These are phyloP conservation scores for Pandion haliaetus DNA, from an alignment of 2,113 vertebrate genomes.

Conservation along the genomic window DNA sequence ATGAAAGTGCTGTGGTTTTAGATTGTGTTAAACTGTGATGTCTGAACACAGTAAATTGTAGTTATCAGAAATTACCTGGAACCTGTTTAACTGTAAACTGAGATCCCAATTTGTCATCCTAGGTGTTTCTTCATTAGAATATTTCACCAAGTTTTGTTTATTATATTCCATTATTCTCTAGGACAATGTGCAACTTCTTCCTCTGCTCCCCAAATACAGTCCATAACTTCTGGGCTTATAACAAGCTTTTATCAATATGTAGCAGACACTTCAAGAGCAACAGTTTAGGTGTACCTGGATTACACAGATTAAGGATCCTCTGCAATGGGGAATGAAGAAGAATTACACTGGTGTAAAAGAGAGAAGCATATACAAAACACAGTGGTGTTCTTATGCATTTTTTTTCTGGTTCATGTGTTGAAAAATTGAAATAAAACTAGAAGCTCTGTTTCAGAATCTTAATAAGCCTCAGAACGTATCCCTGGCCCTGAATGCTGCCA, in stretches of 20 bases:
- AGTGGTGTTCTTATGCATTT: accelerated
- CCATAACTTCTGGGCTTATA: not conserved
- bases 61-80: not conserved
- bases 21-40: not conserved
- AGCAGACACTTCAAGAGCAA: not conserved
- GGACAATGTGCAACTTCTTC: not conserved
- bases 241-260: not conserved
- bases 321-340: not conserved
- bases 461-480: not conserved
- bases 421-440: not conserved
- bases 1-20: not conserved
- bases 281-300: not conserved
- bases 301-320: not conserved
- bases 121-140: not conserved
- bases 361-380: not conserved
- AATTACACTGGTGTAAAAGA: not conserved
- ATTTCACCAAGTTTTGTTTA: not conserved
- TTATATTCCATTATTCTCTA: not conserved
- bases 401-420: not conserved
- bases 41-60: not conserved
- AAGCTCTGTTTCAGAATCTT: not conserved
- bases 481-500: not conserved
- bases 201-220: not conserved
- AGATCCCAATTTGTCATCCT: not conserved
- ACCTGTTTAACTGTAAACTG: not conserved